These are phyloP conservation scores for Cyanoramphus novaezelandiae DNA, from an alignment of 2,113 vertebrate species.

Conservation along the genomic window DNA sequence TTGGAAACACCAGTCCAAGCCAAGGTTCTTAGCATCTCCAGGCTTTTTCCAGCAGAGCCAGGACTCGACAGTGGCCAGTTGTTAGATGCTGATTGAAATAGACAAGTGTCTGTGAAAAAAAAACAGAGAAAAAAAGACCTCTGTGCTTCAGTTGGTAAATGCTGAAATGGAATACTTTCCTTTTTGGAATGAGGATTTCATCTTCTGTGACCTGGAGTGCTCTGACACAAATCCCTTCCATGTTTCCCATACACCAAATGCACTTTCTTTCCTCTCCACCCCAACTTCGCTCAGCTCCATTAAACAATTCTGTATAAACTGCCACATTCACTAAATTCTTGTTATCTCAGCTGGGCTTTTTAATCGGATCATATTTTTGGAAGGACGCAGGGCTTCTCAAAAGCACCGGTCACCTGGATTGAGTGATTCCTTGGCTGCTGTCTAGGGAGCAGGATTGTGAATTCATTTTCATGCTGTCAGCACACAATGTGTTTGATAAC, in stretches of 20 bases:
- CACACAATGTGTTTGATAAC: conserved; percentile 53
- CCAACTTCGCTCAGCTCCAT: background rate
- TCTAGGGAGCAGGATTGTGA: conserved; percentile 26
- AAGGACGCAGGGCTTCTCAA: background rate
- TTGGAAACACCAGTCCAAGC: background rate
- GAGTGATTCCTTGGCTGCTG: conserved; percentile 24
- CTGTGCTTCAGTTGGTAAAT: background rate
- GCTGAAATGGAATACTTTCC: background rate
- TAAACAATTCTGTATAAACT: background rate
- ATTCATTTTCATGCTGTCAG: conserved; percentile 61
- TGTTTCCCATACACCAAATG: background rate
- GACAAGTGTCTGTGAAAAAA: background rate
- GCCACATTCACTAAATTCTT: background rate
- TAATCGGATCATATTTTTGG: conserved; percentile 2
- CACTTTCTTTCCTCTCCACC: background rate
- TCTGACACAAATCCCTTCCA: background rate
- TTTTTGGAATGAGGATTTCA: background rate
- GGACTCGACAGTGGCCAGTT: background rate
- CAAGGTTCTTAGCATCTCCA: background rate
- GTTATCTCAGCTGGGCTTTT: background rate
- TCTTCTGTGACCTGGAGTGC: background rate
- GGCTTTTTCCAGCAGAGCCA: background rate
- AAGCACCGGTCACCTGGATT: background rate
- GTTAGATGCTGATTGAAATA: background rate
- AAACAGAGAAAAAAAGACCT: background rate